Percentiles rank a stretch among this genome's conserved stretches.
phyloP scores from a whole-genome alignment of 2,888 invertebrate species.

The Himalopsyche anomala region DNA sequence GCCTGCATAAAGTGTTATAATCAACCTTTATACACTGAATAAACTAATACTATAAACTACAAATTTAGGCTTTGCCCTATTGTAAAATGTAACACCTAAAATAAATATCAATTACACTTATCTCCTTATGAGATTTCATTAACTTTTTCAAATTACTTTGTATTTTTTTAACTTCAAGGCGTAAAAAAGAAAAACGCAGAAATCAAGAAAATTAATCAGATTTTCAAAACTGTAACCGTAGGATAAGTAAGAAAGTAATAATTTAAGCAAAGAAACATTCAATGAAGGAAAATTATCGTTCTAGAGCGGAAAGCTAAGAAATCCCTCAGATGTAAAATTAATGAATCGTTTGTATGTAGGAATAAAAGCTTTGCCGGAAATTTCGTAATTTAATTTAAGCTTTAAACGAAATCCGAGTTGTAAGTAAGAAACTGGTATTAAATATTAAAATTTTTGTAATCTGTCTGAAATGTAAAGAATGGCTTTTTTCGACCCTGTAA shows the following conservation, averaged over 20 bases:
- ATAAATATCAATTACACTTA: too few relatives aligned
- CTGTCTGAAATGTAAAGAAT: slow-evolving; percentile 3
- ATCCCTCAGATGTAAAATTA: slow-evolving; percentile 31
- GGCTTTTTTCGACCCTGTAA: background rate
- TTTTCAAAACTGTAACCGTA: background rate
- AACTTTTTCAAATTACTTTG: too few relatives aligned
- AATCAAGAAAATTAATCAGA: too few relatives aligned
- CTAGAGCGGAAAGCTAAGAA: slow-evolving; percentile 6
- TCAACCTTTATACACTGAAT: too few relatives aligned
- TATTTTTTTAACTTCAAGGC: too few relatives aligned
- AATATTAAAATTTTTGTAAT: slow-evolving; percentile 31
- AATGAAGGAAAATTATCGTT: slow-evolving; percentile 22
- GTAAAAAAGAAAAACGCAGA: too few relatives aligned
- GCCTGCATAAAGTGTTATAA: too few relatives aligned
- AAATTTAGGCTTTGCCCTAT: too few relatives aligned
- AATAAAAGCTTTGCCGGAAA: slow-evolving; percentile 39
- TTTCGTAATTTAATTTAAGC: slow-evolving; percentile 38
- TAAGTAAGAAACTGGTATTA: slow-evolving; percentile 41
- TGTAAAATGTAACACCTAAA: too few relatives aligned
- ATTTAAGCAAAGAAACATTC: background rate
- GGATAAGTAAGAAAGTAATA: background rate
- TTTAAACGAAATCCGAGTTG: slow-evolving; percentile 43
- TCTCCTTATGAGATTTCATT: too few relatives aligned
- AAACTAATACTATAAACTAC: too few relatives aligned
- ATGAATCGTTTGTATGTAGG: slow-evolving; percentile 32